A percentile compares a stretch with the other conserved stretches of the same genome.
These are phyloP conservation scores for Monodelphis domestica DNA, from an alignment of 2,797 vertebrate genomes.

Conservation along the genomic window DNA sequence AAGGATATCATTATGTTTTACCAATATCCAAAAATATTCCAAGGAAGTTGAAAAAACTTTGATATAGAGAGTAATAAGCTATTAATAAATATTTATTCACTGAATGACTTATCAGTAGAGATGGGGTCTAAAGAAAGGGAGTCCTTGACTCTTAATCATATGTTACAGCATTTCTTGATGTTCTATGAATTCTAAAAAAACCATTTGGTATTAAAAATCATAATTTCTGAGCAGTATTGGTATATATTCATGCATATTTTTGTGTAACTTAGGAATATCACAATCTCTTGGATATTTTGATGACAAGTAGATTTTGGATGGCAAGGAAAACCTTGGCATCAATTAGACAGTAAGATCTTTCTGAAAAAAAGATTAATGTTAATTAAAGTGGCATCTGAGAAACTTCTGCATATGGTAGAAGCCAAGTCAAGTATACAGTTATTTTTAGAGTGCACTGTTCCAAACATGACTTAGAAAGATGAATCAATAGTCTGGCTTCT, in stretches of 20 bases:
- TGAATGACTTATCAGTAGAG: neutral
- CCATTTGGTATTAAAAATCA: neutral
- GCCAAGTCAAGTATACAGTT: constrained; percentile 71
- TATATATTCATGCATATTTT: neutral
- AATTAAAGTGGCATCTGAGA: constrained; percentile 77
- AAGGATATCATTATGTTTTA: neutral
- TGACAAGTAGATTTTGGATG: constrained; percentile 52
- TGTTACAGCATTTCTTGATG: neutral
- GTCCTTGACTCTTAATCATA: neutral
- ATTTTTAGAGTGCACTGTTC: constrained; percentile 79
- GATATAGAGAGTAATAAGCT: neutral
- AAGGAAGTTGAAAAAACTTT: neutral
- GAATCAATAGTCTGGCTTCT: constrained; percentile 71
- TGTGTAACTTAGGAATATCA: constrained; percentile 45
- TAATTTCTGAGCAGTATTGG: neutral
- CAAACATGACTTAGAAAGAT: constrained; percentile 69
- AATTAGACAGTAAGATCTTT: constrained; percentile 70
- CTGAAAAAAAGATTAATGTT: constrained; percentile 75
- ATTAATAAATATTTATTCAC: neutral
- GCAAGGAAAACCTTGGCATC: constrained; percentile 50
- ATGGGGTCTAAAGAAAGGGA: constrained; percentile 15
- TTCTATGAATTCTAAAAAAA: constrained; percentile 13
- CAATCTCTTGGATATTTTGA: constrained; percentile 58
- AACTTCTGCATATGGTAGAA: constrained; percentile 77
- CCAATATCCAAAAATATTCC: neutral